Conservation (phyloP, 2,113 vertebrate genomes). For the Azemiops feae region DNA sequence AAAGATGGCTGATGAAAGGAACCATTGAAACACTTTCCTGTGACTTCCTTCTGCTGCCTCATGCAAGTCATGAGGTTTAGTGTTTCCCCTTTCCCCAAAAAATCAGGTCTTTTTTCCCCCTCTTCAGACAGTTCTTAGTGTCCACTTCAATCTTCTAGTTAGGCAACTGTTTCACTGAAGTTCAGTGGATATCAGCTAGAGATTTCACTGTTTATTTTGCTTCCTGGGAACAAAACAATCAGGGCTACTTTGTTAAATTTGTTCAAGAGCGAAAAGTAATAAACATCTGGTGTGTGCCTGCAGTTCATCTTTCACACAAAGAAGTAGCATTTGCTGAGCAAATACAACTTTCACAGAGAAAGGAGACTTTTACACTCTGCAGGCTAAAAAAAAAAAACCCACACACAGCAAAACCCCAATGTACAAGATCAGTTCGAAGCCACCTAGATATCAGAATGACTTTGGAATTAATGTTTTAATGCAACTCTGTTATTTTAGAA, state of each 20-base stretch:
- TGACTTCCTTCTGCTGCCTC: too few species aligned
- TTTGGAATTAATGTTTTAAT: conserved; percentile 30
- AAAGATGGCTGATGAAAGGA: neutral
- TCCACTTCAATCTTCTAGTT: conserved; percentile 48
- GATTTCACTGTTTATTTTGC: conserved; percentile 49
- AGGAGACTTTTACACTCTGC: conserved; percentile 1
- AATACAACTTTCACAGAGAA: conserved; percentile 15
- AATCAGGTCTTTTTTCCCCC: neutral
- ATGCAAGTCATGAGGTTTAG: neutral
- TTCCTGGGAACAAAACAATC: conserved; percentile 46
- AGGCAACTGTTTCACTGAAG: conserved; percentile 58
- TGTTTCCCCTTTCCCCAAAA: neutral
- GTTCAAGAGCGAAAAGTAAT: conserved; percentile 19
- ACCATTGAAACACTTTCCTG: neutral
- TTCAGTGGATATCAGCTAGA: conserved; percentile 27
- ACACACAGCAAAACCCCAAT: neutral
- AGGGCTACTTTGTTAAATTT: conserved; percentile 34
- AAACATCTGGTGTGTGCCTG: conserved; percentile 2
- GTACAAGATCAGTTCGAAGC: neutral
- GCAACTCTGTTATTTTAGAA: neutral
- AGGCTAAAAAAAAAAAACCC: neutral
- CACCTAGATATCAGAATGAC: neutral
- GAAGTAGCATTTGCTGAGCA: neutral
- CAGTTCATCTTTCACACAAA: conserved; percentile 35
- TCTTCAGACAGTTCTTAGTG: conserved; percentile 53